These are phyloP conservation scores for Pocillopora meandrina DNA, from an alignment of 92 coral and sea anemone species.

Conservation along the genomic window DNA sequence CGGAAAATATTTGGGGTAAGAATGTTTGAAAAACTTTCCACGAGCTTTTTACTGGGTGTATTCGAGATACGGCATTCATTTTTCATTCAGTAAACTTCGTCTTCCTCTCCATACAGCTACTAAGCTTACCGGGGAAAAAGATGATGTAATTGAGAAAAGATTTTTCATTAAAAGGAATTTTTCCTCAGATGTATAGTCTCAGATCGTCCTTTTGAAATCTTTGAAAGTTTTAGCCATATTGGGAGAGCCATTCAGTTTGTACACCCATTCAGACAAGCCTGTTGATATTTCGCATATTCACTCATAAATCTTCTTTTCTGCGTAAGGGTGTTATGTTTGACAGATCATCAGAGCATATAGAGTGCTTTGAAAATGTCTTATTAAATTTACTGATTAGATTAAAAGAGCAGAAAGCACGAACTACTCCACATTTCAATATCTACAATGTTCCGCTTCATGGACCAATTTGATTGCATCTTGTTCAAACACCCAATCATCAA, in stretches of 20 bases:
- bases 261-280: not conserved
- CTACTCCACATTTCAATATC: not conserved
- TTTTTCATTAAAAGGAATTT: too few relatives aligned
- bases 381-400: not conserved
- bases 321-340: constrained; percentile 7
- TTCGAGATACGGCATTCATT: too few relatives aligned
- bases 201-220: too few relatives aligned
- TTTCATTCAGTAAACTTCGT: too few relatives aligned
- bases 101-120: too few relatives aligned
- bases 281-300: not conserved
- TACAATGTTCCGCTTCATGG: not conserved
- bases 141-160: too few relatives aligned
- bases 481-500: not conserved
- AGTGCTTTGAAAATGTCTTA: constrained; percentile 4
- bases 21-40: too few relatives aligned
- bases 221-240: too few relatives aligned
- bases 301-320: not conserved
- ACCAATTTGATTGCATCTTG: constrained; percentile 4
- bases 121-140: too few relatives aligned
- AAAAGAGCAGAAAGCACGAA: constrained; percentile 8
- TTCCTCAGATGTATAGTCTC: too few relatives aligned
- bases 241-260: not conserved
- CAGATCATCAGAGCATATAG: constrained; percentile 18
- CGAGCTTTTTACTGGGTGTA: too few relatives aligned
- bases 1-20: too few relatives aligned